Conservation (phyloP, 2,797 vertebrate genomes). For the Coracias cyanogaster region DNA sequence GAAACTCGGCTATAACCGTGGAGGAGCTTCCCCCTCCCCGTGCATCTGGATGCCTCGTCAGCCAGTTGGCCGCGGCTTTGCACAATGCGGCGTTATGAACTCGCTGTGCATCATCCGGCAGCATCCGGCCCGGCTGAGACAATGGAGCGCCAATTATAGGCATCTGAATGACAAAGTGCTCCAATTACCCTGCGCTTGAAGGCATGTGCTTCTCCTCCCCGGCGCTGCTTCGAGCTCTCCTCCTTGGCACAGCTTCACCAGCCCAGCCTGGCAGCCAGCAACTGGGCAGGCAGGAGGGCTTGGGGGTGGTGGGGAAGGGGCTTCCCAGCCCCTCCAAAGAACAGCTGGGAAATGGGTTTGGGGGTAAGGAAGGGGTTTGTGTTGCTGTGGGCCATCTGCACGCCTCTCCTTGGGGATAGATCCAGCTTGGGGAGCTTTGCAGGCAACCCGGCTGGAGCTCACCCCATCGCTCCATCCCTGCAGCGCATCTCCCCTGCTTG, state of each 20-base stretch:
- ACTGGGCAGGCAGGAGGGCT: no score
- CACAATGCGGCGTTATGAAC: slow-evolving; percentile 32
- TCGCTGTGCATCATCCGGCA: slow-evolving; percentile 50
- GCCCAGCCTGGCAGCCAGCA: neutral
- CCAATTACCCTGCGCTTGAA: slow-evolving; percentile 73
- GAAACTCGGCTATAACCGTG: accelerated
- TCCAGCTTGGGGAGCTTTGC: accelerated
- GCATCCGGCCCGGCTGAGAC: slow-evolving; percentile 73
- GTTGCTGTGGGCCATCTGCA: accelerated
- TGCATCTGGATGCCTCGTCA: slow-evolving; percentile 41
- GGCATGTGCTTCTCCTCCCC: neutral
- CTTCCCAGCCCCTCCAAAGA: neutral
- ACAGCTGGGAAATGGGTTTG: no score
- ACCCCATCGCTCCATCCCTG: accelerated
- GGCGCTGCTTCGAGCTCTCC: neutral
- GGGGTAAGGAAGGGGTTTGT: neutral
- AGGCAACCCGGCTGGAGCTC: accelerated
- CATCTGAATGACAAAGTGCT: slow-evolving; percentile 82
- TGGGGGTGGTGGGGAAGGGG: neutral
- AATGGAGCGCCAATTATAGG: slow-evolving; percentile 77
- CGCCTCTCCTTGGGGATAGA: accelerated
- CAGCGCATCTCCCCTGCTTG: accelerated
- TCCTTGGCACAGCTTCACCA: neutral
- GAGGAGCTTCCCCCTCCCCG: neutral
- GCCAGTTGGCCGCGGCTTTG: slow-evolving; percentile 55